These are phyloP conservation scores for Bellardia bayeri DNA, from an alignment of 2,888 invertebrate genomes.

Conservation along the genomic window DNA sequence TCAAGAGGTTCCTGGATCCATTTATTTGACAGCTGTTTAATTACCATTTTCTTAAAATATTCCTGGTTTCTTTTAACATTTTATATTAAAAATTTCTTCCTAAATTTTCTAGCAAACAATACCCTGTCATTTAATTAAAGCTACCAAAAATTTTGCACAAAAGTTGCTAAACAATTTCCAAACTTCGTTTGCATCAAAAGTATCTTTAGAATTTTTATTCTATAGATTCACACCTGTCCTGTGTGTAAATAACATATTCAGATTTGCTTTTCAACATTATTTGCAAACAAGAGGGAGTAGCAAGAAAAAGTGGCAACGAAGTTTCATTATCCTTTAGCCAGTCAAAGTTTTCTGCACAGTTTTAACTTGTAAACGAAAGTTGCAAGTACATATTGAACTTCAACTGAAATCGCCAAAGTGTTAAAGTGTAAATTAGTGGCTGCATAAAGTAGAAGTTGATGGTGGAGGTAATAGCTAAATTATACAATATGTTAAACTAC, in stretches of 20 bases:
- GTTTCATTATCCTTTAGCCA: constrained; percentile 26
- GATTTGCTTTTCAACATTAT: background rate
- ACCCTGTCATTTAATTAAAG: no score
- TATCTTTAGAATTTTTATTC: constrained; percentile 9
- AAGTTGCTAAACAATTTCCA: background rate
- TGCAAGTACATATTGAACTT: constrained; percentile 15
- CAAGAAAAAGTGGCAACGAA: background rate
- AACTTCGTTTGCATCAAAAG: background rate
- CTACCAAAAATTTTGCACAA: background rate
- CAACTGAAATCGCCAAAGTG: background rate
- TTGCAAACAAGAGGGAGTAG: background rate
- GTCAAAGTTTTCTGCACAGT: constrained; percentile 22
- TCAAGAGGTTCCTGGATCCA: no score
- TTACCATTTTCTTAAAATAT: no score
- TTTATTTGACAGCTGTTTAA: no score
- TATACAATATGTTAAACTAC: constrained; percentile 27
- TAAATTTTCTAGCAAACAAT: no score
- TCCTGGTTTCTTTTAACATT: no score
- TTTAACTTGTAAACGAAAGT: constrained; percentile 7
- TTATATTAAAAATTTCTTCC: no score
- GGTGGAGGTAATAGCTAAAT: background rate
- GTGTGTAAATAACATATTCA: background rate
- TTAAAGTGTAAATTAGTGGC: background rate
- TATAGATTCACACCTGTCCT: constrained; percentile 24
- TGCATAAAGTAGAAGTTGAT: background rate